Evolutionary conservation across 2,888 invertebrate species (phyloP).

Genomic region (Eucera pruinosa): DNA sequence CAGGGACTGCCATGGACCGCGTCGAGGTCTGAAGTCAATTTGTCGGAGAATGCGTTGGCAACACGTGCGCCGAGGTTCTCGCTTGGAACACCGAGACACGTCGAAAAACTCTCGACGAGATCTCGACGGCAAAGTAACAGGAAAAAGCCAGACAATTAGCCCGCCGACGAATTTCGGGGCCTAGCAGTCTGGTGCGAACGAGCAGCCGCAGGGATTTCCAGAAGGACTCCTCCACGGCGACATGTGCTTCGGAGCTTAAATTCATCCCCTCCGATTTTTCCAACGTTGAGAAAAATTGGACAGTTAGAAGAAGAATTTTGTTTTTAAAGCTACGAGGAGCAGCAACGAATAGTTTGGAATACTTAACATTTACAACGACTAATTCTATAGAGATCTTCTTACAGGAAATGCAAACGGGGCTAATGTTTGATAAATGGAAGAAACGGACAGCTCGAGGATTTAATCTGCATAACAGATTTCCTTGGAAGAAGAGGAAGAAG

Average conservation of each 20-base stretch:
- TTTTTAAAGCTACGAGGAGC: too few relatives aligned
- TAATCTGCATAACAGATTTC: conserved; percentile 19
- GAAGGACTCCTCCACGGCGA: conserved; percentile 16
- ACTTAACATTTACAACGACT: too few relatives aligned
- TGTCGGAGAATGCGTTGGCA: conserved; percentile 83
- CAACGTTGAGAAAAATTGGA: neutral
- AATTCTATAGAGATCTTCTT: too few relatives aligned
- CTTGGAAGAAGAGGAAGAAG: neutral
- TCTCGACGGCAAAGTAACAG: conserved; percentile 27
- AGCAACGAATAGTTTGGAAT: too few relatives aligned
- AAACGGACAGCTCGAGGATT: conserved; percentile 8
- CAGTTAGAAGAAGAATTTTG: conserved; percentile 21
- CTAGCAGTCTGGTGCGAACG: conserved; percentile 55
- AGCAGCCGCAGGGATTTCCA: conserved; percentile 39
- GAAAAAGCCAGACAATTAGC: conserved; percentile 66
- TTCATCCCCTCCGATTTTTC: neutral
- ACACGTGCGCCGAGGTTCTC: conserved; percentile 78
- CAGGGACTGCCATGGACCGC: conserved; percentile 67
- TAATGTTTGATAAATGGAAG: conserved; percentile 13
- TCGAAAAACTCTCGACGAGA: conserved; percentile 52
- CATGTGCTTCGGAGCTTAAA: conserved; percentile 29
- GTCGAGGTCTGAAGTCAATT: conserved; percentile 84
- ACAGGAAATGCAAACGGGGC: conserved; percentile 9
- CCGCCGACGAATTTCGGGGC: conserved; percentile 28
- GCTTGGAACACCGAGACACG: conserved; percentile 36